Percentiles rank a stretch among this genome's conserved stretches.
phyloP scores from a whole-genome alignment of 1,140 invertebrate genomes.

The Homalodisca vitripennis region DNA sequence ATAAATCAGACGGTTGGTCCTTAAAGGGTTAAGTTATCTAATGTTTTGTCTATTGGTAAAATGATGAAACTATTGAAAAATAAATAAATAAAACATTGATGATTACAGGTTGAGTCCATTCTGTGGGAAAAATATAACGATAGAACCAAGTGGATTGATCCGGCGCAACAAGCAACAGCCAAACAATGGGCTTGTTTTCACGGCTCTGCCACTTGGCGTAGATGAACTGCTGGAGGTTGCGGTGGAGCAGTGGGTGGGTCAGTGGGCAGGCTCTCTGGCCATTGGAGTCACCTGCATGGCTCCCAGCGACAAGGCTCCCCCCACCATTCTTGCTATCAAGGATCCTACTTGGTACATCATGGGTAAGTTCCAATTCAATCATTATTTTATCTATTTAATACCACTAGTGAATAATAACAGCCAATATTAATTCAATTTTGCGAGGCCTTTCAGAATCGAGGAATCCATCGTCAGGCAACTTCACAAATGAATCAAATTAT shows the following conservation, averaged over 20 bases:
- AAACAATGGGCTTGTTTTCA: constrained; percentile 69
- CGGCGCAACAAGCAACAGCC: constrained; percentile 61
- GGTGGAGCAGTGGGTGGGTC: constrained; percentile 58
- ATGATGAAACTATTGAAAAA: no score
- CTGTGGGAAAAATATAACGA: constrained; percentile 63
- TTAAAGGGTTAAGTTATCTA: no score
- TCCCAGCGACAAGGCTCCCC: constrained; percentile 38
- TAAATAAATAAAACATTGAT: no score
- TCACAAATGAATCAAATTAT: no score
- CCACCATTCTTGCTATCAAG: constrained; percentile 57
- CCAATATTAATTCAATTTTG: no score
- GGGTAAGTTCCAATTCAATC: no score
- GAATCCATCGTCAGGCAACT: no score
- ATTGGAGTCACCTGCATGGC: constrained; percentile 75
- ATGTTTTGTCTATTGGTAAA: no score
- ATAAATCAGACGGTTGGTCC: no score
- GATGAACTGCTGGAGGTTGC: constrained; percentile 74
- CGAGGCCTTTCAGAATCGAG: no score
- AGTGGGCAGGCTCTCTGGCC: constrained; percentile 72
- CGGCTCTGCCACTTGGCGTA: constrained; percentile 65
- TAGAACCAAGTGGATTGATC: constrained; percentile 64
- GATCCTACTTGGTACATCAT: constrained; percentile 64
- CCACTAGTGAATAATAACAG: no score
- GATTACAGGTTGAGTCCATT: constrained; percentile 60
- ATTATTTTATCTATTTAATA: no score